Conservation (phyloP, 2,888 invertebrate species). For the Lycia hirtaria region DNA sequence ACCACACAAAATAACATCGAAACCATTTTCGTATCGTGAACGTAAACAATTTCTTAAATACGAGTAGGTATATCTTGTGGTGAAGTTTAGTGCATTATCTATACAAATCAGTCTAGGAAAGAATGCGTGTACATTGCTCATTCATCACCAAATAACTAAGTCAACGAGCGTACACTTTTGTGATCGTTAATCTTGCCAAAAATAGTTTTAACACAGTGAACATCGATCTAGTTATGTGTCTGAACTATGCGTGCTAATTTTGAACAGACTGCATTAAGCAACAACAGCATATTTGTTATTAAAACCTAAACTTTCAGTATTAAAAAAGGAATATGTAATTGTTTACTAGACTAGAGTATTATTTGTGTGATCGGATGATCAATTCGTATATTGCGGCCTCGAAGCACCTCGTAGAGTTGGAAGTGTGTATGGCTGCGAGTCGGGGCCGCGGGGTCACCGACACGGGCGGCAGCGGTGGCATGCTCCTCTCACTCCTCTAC, state of each 20-base stretch:
- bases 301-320: no score
- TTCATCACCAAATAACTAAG: no score
- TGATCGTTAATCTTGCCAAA: no score
- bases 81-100: not conserved
- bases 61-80: not conserved
- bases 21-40: slow-evolving; percentile 45
- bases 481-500: slow-evolving; percentile 50
- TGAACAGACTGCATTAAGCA: not conserved
- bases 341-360: slow-evolving; percentile 4
- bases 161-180: no score
- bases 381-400: slow-evolving; percentile 60
- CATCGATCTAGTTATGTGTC: no score
- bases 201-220: no score
- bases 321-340: no score
- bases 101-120: not conserved
- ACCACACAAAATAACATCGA: slow-evolving; percentile 56
- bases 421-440: slow-evolving; percentile 52
- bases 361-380: slow-evolving; percentile 40
- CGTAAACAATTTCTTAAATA: slow-evolving; percentile 8
- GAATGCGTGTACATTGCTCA: no score
- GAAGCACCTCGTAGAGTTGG: slow-evolving; percentile 46
- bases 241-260: not conserved
- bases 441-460: slow-evolving; percentile 81
- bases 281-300: not conserved
- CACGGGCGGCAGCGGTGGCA: slow-evolving; percentile 57